Percentiles rank a stretch among this genome's conserved stretches.
These are phyloP conservation scores for Petrolisthes cinctipes DNA, from an alignment of 2,888 invertebrate genomes.

Conservation along the genomic window DNA sequence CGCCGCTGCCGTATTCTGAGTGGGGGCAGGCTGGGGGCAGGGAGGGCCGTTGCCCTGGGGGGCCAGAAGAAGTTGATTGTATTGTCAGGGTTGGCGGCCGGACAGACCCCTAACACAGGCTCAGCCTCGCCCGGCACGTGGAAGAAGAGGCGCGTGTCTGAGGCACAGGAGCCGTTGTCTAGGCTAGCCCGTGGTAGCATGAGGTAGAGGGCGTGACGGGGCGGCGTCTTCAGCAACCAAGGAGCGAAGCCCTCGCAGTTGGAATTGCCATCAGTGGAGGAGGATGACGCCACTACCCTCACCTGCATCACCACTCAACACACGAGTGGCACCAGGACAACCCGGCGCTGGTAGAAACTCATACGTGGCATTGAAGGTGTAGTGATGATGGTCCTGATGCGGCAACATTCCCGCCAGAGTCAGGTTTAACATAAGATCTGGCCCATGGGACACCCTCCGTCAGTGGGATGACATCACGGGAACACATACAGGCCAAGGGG, in stretches of 20 bases:
- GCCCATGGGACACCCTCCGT: constrained; percentile 76
- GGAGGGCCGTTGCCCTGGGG: constrained; percentile 21
- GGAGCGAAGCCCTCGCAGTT: constrained; percentile 59
- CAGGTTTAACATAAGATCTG: constrained; percentile 82
- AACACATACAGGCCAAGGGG: constrained; percentile 59
- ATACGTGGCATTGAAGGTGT: constrained; percentile 82
- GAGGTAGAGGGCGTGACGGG: constrained; percentile 53
- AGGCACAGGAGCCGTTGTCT: constrained; percentile 62
- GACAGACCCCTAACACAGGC: constrained; percentile 56
- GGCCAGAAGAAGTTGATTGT: constrained; percentile 59
- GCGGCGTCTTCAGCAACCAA: constrained; percentile 61
- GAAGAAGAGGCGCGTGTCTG: constrained; percentile 60
- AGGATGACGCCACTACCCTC: constrained; percentile 48
- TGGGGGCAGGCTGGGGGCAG: constrained; percentile 8
- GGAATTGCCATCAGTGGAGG: constrained; percentile 20
- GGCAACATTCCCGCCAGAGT: constrained; percentile 81
- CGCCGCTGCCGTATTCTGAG: background rate
- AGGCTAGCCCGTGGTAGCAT: constrained; percentile 60
- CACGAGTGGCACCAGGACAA: constrained; percentile 77
- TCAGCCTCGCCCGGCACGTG: constrained; percentile 56
- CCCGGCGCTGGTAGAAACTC: constrained; percentile 76
- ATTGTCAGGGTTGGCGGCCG: constrained; percentile 51
- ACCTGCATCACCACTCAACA: constrained; percentile 68
- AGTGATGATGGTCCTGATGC: constrained; percentile 84
- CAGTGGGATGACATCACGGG: constrained; percentile 49